Percentiles rank a stretch among this genome's conserved stretches.
Conservation (phyloP, 2,797 vertebrate genomes). For the Schizopygopsis pylzovi region DNA sequence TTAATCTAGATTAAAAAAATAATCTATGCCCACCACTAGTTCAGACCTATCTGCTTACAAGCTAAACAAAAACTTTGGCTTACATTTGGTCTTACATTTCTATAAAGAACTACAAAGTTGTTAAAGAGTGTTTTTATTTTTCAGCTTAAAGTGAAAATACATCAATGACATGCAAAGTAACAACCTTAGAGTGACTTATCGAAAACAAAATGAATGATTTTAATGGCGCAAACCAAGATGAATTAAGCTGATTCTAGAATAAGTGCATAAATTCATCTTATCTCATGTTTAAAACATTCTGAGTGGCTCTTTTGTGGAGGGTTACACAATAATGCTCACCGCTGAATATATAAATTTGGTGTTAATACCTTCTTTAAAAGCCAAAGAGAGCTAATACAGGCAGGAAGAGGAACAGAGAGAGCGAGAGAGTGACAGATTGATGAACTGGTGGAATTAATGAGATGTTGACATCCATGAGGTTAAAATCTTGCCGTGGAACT, state of each 20-base stretch:
- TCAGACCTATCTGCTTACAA: too few relatives aligned
- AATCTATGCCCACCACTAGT: too few relatives aligned
- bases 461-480: conserved; percentile 33
- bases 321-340: conserved; percentile 22
- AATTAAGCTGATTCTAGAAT: conserved; percentile 2
- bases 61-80: too few relatives aligned
- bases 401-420: conserved; percentile 8
- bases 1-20: too few relatives aligned
- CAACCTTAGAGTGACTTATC: neutral
- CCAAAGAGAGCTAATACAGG: conserved; percentile 14
- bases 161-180: neutral
- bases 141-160: neutral
- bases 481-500: conserved; percentile 12
- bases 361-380: conserved; percentile 28
- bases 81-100: too few relatives aligned
- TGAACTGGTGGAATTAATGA: conserved; percentile 37
- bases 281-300: conserved; percentile 52
- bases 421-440: conserved; percentile 25
- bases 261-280: conserved; percentile 6
- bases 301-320: conserved; percentile 4
- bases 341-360: conserved; percentile 44
- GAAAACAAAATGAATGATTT: conserved; percentile 18
- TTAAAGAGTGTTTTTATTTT: neutral
- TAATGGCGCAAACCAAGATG: neutral
- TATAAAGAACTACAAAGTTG: neutral